A percentile compares a stretch with the other conserved stretches of the same genome.
These are phyloP conservation scores for Lithophane semibrunnea DNA, from an alignment of 2,888 invertebrate genomes.

Conservation along the genomic window DNA sequence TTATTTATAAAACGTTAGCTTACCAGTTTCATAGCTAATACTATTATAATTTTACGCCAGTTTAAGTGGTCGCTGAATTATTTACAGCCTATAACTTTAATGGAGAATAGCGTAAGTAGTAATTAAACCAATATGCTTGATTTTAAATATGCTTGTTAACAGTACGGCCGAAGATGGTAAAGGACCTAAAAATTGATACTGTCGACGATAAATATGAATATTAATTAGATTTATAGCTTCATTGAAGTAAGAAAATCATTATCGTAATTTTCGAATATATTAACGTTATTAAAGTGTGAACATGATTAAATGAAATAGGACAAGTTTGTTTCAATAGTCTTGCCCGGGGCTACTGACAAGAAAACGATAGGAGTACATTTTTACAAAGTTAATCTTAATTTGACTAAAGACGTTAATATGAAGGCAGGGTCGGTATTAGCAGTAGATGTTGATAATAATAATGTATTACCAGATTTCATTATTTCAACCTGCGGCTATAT, in stretches of 20 bases:
- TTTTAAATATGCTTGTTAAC: slow-evolving; percentile 44
- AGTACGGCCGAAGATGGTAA: neutral
- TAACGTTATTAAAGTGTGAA: slow-evolving; percentile 22
- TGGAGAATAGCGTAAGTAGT: slow-evolving; percentile 68
- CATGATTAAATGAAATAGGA: slow-evolving; percentile 23
- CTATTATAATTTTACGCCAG: slow-evolving; percentile 71
- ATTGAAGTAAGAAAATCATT: slow-evolving; percentile 31
- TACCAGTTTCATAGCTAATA: slow-evolving; percentile 68
- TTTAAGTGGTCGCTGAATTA: slow-evolving; percentile 73
- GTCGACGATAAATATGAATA: slow-evolving; percentile 13
- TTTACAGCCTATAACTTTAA: slow-evolving; percentile 76
- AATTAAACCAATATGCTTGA: slow-evolving; percentile 67
- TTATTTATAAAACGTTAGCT: slow-evolving; percentile 67
- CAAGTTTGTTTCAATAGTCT: slow-evolving; percentile 13
- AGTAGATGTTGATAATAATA: slow-evolving; percentile 12
- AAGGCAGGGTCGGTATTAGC: neutral
- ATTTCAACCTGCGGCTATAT: slow-evolving; percentile 13
- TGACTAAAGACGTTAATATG: neutral
- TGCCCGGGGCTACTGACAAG: neutral
- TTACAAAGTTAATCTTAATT: neutral
- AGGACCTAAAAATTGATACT: slow-evolving; percentile 2
- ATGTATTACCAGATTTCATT: slow-evolving; percentile 32
- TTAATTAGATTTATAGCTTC: slow-evolving; percentile 13
- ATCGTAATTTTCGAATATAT: slow-evolving; percentile 17
- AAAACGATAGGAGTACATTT: neutral